A percentile compares a stretch with the other conserved stretches of the same genome.
Conservation (phyloP, 2,113 vertebrate genomes). For the Nibea albiflora region DNA sequence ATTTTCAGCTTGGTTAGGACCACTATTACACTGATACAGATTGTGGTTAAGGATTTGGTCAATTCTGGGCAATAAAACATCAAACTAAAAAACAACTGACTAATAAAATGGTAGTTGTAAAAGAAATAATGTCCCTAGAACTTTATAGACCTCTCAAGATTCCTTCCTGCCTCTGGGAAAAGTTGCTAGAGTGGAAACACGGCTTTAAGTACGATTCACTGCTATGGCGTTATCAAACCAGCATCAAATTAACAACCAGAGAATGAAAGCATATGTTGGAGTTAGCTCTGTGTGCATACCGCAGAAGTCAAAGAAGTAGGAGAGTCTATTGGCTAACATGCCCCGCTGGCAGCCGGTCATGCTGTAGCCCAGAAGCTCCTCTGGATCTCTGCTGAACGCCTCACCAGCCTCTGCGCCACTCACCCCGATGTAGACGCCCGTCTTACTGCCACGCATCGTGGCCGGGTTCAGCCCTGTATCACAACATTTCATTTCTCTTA, state of each 20-base stretch:
- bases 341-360: slow-evolving; percentile 97
- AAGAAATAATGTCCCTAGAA: no score
- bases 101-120: no score
- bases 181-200: no score
- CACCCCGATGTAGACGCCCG: slow-evolving; percentile 94
- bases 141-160: no score
- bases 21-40: background rate
- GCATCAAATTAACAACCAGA: background rate
- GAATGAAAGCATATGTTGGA: background rate
- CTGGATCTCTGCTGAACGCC: slow-evolving; percentile 93
- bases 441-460: slow-evolving; percentile 88
- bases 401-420: slow-evolving; percentile 93
- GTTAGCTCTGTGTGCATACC: slow-evolving; percentile 77
- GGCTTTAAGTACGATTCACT: background rate
- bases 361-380: slow-evolving; percentile 96
- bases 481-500: background rate
- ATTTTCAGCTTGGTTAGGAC: background rate
- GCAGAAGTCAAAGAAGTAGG: slow-evolving; percentile 93
- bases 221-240: background rate
- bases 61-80: no score
- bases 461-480: slow-evolving; percentile 89
- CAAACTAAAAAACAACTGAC: no score
- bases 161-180: no score
- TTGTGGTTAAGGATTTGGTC: background rate
- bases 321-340: slow-evolving; percentile 97